phyloP scores from a whole-genome alignment of 2,888 invertebrate genomes.

The Amorpha juglandis region DNA sequence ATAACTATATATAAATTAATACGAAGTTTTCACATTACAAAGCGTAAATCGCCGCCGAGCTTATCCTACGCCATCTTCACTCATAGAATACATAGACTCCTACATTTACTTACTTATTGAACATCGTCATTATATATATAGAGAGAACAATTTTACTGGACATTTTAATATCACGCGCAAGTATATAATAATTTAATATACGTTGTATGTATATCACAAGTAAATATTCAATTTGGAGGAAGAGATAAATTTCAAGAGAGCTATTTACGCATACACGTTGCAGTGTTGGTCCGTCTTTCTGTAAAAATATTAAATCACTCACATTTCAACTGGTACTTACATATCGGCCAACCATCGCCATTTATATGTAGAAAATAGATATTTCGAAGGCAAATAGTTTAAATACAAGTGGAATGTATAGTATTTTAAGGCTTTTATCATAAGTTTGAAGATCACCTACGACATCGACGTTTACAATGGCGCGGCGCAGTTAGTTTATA shows the following conservation, averaged over 20 bases:
- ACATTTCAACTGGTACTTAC: slow-evolving; percentile 40
- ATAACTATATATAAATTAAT: neutral
- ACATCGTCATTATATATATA: slow-evolving; percentile 13
- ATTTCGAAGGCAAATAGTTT: slow-evolving; percentile 69
- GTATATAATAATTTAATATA: slow-evolving; percentile 36
- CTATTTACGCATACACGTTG: slow-evolving; percentile 57
- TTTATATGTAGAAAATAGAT: slow-evolving; percentile 64
- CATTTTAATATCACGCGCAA: slow-evolving; percentile 29
- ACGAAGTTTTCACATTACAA: slow-evolving; percentile 1
- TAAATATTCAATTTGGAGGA: slow-evolving; percentile 38
- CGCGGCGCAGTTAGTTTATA: slow-evolving; percentile 42
- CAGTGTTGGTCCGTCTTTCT: slow-evolving; percentile 71
- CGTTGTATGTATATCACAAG: slow-evolving; percentile 44
- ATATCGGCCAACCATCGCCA: slow-evolving; percentile 40
- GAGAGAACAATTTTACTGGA: slow-evolving; percentile 22
- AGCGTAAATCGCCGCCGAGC: neutral
- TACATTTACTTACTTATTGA: slow-evolving; percentile 8
- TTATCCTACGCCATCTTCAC: neutral
- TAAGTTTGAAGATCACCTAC: slow-evolving; percentile 69
- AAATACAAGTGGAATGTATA: slow-evolving; percentile 83
- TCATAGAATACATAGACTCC: slow-evolving; percentile 7
- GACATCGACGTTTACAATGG: slow-evolving; percentile 34
- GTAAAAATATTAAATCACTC: slow-evolving; percentile 53
- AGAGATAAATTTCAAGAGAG: slow-evolving; percentile 59
- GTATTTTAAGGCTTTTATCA: slow-evolving; percentile 75